phyloP scores from a whole-genome alignment of 2,113 vertebrate genomes.

The Garra rufa region DNA sequence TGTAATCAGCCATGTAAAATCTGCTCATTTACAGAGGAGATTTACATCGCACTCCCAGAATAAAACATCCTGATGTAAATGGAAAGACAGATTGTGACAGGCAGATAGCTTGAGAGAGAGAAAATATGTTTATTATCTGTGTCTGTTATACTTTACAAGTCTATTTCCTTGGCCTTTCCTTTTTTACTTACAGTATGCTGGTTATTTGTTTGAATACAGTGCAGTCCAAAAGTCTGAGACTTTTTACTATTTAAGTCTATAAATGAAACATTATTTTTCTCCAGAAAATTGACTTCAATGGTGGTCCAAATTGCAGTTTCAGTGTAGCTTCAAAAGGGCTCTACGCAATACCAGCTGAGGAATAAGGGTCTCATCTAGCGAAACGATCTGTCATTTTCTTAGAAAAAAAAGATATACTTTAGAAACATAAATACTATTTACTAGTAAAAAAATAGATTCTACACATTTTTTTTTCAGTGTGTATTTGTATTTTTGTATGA shows the following conservation, averaged over 20 bases:
- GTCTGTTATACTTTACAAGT: conserved; percentile 1
- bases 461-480: neutral
- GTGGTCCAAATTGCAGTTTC: too few species aligned
- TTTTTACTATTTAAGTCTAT: neutral
- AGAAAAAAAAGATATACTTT: too few species aligned
- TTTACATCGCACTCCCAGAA: conserved; percentile 14
- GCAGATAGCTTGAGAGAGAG: neutral
- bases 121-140: neutral
- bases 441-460: too few species aligned
- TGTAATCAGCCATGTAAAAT: conserved; percentile 35
- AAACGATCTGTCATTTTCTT: too few species aligned
- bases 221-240: neutral
- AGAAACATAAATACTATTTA: neutral
- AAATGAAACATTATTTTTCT: neutral
- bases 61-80: conserved; percentile 10
- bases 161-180: neutral
- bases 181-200: neutral
- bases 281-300: too few species aligned
- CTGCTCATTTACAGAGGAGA: neutral
- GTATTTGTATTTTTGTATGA: neutral
- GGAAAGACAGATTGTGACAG: neutral
- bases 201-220: conserved; percentile 1
- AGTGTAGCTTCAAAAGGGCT: too few species aligned
- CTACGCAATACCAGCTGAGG: too few species aligned
- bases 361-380: too few species aligned